A percentile compares a stretch with the other conserved stretches of the same genome.
phyloP scores from a whole-genome alignment of 2,888 invertebrate species.

The Meghimatium bilineatum region DNA sequence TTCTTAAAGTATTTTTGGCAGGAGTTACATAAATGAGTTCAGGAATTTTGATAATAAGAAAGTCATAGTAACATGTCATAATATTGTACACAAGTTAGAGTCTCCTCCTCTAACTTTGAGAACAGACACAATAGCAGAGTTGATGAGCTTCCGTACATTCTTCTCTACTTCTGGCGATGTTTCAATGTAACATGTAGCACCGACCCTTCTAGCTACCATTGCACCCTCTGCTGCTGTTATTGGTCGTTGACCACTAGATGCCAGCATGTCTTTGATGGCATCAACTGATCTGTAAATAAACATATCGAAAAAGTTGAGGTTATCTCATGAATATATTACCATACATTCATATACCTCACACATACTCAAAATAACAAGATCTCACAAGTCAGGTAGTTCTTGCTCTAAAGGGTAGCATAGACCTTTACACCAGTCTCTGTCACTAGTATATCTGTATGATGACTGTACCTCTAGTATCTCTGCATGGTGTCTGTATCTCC shows the following conservation, averaged over 20 bases:
- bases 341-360: too few relatives aligned
- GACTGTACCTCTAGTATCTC: too few relatives aligned
- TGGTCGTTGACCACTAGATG: constrained; percentile 55
- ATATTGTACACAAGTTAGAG: constrained; percentile 31
- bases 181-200: constrained; percentile 66
- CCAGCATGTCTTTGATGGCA: constrained; percentile 55
- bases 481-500: too few relatives aligned
- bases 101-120: constrained; percentile 47
- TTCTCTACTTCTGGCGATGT: constrained; percentile 66
- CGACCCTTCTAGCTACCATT: constrained; percentile 58
- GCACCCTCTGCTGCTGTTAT: constrained; percentile 59
- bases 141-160: constrained; percentile 61
- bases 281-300: constrained; percentile 48
- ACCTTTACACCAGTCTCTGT: too few relatives aligned
- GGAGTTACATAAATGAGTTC: neutral
- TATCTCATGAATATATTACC: too few relatives aligned
- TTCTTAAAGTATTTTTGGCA: too few relatives aligned
- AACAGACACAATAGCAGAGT: constrained; percentile 65
- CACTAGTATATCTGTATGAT: too few relatives aligned
- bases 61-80: constrained; percentile 2
- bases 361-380: too few relatives aligned
- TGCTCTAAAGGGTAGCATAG: too few relatives aligned
- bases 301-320: neutral
- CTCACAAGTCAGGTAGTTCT: too few relatives aligned
- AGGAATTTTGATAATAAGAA: neutral